Base-by-base conservation (phyloP, 2,888 invertebrate species). In the Andrena flavipes region DNA sequence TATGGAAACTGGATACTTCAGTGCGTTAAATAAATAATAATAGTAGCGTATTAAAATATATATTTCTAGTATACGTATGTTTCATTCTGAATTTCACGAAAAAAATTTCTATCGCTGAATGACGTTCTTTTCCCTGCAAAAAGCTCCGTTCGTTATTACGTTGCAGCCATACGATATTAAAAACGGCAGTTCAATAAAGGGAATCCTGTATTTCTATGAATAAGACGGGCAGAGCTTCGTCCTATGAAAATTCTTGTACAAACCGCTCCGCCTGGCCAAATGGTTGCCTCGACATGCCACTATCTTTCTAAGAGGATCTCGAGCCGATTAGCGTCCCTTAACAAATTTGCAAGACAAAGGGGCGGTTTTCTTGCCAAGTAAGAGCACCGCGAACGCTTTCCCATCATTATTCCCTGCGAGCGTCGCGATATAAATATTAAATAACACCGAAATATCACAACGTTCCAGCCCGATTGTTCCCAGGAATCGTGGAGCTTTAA, bases 291-390 rank as follows among this genome's bases (percentile, higher is more conserved):
- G 59, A 60, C 70, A 26, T 23, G 42, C 13, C 60, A 49, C 49
- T 62, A 62, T 13, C 13, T 23, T 23, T 23, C 30, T 16, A n/a
- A 30, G 16, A 60, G 20, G 26, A 71, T 62, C 48, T 30, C 26
- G 0, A 35, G 13, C 16, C 62, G 48, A 49, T 33, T 62, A 23
- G 23, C 6, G 59, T 0, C n/a, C 42, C 3, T 29, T 48, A 48
- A n/a, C 2, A 5, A 29, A 42, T 70, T 70, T 60, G 29, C 60
- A 60, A 60, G 48, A 42, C 29, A 30, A 70, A 70, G n/a, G 29
- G 16, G 5, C 0, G 3, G 20, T 3, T 23, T 20, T 23, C 6
- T 13, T 13, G 69, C 23, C n/a, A 62, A 7, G 8, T 4, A 16
- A 8, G 7, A 59, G 20, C 1, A 13, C 56, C 10, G n/a, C 26